phyloP scores from a whole-genome alignment of 2,113 vertebrate genomes.

The Oryctolagus cuniculus region mOryCun1.1 NC_091440.1:15120001-15120500 shows the following conservation, averaged over 20 bases:
- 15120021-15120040: neutral
- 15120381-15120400: no score
- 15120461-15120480: neutral
- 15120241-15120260: neutral
- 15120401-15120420: neutral
- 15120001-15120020: neutral
- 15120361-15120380: neutral
- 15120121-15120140: neutral
- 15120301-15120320: neutral
- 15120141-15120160: neutral
- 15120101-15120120: neutral
- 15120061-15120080: neutral
- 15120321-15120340: neutral
- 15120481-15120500: fast-evolving
- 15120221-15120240: neutral
- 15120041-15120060: fast-evolving
- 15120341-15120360: fast-evolving
- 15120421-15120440: neutral
- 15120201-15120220: neutral
- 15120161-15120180: neutral
- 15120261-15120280: neutral
- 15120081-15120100: neutral
- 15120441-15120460: neutral
- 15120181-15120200: neutral
- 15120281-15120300: neutral